Conservation (phyloP, 2,113 vertebrate genomes). For the Neotragus moschatus region DNA sequence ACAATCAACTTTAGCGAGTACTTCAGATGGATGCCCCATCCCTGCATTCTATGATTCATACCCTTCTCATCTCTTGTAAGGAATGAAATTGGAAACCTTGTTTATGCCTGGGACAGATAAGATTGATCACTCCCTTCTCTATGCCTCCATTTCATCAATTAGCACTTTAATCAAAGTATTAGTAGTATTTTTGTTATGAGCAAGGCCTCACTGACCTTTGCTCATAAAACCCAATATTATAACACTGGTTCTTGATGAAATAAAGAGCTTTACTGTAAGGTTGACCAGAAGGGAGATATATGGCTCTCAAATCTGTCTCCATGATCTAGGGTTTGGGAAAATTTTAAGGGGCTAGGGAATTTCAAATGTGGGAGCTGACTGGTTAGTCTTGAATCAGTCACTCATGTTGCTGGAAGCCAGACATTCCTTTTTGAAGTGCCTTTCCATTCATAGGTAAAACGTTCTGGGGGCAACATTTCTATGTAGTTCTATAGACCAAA, state of each 20-base stretch:
- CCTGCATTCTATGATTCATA: not conserved
- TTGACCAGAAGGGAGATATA: not conserved
- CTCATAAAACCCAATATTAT: not conserved
- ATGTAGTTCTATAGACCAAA: not conserved
- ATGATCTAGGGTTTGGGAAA: not conserved
- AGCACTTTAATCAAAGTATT: not conserved
- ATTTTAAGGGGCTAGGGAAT: not conserved
- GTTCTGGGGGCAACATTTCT: not conserved
- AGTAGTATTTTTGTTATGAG: not conserved
- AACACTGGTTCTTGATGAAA: not conserved
- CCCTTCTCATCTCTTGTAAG: not conserved
- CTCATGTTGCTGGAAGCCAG: not conserved
- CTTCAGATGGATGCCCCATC: not conserved
- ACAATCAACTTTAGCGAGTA: not conserved
- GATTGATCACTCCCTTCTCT: not conserved
- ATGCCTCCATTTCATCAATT: not conserved
- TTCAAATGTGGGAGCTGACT: not conserved
- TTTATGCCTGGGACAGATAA: not conserved
- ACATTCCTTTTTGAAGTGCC: not conserved
- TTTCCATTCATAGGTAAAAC: not conserved
- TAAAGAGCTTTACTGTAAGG: not conserved
- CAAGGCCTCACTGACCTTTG: not conserved
- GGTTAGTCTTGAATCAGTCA: not conserved
- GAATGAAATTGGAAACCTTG: not conserved
- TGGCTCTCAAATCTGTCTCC: not conserved